These are phyloP conservation scores for Eurypyga helias DNA, from an alignment of 2,113 vertebrate genomes.

Conservation along the genomic window DNA sequence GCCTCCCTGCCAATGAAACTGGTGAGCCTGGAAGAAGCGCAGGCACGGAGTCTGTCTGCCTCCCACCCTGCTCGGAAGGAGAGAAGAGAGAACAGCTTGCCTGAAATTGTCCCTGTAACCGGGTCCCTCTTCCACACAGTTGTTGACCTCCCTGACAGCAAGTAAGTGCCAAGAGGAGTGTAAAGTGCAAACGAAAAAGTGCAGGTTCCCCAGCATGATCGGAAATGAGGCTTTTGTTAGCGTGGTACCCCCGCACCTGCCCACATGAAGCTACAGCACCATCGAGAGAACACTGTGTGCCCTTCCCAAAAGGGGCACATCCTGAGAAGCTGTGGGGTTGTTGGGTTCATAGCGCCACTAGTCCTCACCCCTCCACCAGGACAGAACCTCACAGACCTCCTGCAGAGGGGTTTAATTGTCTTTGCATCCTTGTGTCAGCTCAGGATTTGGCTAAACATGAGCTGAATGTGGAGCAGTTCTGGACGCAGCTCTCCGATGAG, in stretches of 20 bases:
- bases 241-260: accelerated
- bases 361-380: not conserved
- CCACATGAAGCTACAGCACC: not conserved
- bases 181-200: not conserved
- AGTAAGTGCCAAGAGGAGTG: conserved; percentile 75
- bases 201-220: not conserved
- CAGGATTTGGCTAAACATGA: not conserved
- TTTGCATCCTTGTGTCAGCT: not conserved
- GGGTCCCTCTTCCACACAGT: conserved; percentile 92
- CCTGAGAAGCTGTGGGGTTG: not conserved
- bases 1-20: conserved; percentile 91
- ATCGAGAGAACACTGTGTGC: not conserved
- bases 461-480: not conserved
- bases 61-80: conserved; percentile 90
- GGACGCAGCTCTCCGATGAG: not conserved
- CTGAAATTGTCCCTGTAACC: conserved; percentile 86
- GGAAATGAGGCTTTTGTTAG: not conserved
- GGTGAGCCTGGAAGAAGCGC: conserved; percentile 95
- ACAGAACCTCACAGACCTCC: not conserved
- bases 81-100: conserved; percentile 91
- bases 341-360: not conserved
- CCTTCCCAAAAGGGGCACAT: not conserved
- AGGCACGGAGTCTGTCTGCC: conserved; percentile 88
- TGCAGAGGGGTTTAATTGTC: not conserved
- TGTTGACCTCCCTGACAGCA: conserved; percentile 92